Evolutionary conservation across 2,797 vertebrate genomes (phyloP).

Genomic region (Cyprinodon diabolis): DNA sequence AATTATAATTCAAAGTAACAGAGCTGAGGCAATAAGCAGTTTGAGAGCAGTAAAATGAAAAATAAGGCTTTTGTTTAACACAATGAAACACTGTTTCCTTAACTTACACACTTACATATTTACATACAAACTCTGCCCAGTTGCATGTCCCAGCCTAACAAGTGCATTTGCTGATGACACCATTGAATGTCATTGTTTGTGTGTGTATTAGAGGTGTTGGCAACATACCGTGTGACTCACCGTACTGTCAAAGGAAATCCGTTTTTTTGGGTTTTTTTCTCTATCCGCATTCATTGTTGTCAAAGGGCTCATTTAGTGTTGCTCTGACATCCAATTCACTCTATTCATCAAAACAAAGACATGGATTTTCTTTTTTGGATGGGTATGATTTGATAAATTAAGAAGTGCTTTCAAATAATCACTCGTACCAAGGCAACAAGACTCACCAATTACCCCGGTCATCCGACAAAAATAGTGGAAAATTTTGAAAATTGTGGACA

Average conservation of each 20-base stretch:
- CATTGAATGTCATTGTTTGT: slow-evolving; percentile 18
- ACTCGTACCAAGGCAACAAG: slow-evolving; percentile 3
- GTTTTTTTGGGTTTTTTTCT: slow-evolving; percentile 11
- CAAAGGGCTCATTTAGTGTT: slow-evolving; percentile 4
- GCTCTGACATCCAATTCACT: slow-evolving; percentile 1
- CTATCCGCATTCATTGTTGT: slow-evolving; percentile 12
- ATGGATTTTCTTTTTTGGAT: neutral
- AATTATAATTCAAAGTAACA: neutral
- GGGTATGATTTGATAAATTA: neutral
- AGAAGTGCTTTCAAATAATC: slow-evolving; percentile 5
- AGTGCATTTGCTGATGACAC: slow-evolving; percentile 37
- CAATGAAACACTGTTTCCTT: neutral
- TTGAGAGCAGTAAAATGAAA: neutral
- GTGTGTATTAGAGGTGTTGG: slow-evolving; percentile 1
- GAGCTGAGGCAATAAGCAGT: no score
- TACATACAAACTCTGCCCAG: slow-evolving; percentile 16
- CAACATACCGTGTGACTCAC: slow-evolving; percentile 1
- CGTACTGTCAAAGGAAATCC: slow-evolving; percentile 5
- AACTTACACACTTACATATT: neutral
- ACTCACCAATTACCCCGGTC: neutral
- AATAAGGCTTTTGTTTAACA: neutral
- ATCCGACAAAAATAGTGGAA: neutral
- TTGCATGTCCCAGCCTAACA: slow-evolving; percentile 51
- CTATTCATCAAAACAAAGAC: slow-evolving; percentile 14
- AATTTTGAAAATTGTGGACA: neutral